These are phyloP conservation scores for Embidobia sp. DNA, from an alignment of 2,888 invertebrate species.

Conservation along the genomic window DNA sequence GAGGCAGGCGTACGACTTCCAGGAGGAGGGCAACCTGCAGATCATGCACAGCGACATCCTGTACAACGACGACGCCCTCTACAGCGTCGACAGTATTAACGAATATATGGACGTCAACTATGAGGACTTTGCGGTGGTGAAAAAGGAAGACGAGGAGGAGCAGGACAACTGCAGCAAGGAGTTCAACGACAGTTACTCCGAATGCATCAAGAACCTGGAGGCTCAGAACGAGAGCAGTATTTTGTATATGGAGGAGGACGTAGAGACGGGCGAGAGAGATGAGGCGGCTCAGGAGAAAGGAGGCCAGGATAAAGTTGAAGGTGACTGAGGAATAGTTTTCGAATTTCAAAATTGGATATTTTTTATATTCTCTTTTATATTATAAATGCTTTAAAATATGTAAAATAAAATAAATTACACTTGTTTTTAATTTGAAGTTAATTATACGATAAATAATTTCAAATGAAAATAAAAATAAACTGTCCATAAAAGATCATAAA, in stretches of 20 bases:
- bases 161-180: conserved; percentile 28
- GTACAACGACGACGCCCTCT: conserved; percentile 52
- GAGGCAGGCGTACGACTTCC: conserved; percentile 34
- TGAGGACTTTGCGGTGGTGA: conserved; percentile 32
- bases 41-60: conserved; percentile 56
- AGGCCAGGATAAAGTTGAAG: neutral
- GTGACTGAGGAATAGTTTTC: too few relatives aligned
- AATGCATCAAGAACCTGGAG: conserved; percentile 54
- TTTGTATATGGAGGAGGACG: conserved; percentile 11
- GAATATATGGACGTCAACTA: conserved; percentile 59
- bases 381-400: too few relatives aligned
- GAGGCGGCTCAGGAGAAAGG: conserved; percentile 5
- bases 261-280: neutral
- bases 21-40: conserved; percentile 45
- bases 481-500: too few relatives aligned
- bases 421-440: too few relatives aligned
- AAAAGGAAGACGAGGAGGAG: neutral
- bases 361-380: too few relatives aligned
- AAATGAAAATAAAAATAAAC: too few relatives aligned
- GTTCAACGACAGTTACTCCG: conserved; percentile 50
- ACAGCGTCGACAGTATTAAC: conserved; percentile 54
- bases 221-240: conserved; percentile 11
- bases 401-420: too few relatives aligned
- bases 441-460: too few relatives aligned
- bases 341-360: too few relatives aligned